A percentile compares a stretch with the other conserved stretches of the same genome.
phyloP scores from a whole-genome alignment of 2,888 invertebrate genomes.

The Gymnosoma rotundatum region DNA sequence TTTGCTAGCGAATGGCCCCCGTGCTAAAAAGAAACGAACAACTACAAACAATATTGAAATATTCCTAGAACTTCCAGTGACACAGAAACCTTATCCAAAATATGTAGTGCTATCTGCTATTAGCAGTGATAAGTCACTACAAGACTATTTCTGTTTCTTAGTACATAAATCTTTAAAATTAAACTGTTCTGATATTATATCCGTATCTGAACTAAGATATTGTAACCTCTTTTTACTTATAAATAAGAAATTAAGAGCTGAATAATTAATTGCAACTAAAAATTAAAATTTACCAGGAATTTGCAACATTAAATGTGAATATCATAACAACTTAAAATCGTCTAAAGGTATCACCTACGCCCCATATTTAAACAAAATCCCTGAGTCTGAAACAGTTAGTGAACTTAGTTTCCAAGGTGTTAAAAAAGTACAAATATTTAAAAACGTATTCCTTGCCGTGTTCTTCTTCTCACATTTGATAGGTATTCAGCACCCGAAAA shows the following conservation, averaged over 20 bases:
- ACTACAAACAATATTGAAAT: not conserved
- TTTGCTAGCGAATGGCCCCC: conserved; percentile 6
- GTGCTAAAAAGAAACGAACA: conserved; percentile 25
- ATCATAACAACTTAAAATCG: conserved; percentile 1
- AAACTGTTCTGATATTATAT: conserved; percentile 1
- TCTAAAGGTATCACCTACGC: conserved; percentile 10
- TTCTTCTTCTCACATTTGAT: not conserved
- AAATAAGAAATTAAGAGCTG: not conserved
- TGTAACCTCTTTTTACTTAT: conserved; percentile 7
- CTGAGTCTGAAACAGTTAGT: not conserved
- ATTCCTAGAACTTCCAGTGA: conserved; percentile 1
- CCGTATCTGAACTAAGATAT: conserved; percentile 14
- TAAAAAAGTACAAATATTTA: not conserved
- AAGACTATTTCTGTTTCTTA: conserved; percentile 10
- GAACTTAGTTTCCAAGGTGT: not conserved
- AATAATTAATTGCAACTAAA: not conserved
- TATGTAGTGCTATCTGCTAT: not conserved
- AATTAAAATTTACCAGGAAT: conserved; percentile 6
- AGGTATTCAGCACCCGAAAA: not conserved
- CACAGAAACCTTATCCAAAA: conserved; percentile 2
- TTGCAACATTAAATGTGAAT: conserved; percentile 12
- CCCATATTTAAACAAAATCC: too few species aligned
- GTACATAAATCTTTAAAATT: not conserved
- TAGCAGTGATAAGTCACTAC: not conserved
- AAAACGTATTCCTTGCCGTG: not conserved